phyloP scores from a whole-genome alignment of 2,113 vertebrate genomes.

The Illadopsis cleaveri region DNA sequence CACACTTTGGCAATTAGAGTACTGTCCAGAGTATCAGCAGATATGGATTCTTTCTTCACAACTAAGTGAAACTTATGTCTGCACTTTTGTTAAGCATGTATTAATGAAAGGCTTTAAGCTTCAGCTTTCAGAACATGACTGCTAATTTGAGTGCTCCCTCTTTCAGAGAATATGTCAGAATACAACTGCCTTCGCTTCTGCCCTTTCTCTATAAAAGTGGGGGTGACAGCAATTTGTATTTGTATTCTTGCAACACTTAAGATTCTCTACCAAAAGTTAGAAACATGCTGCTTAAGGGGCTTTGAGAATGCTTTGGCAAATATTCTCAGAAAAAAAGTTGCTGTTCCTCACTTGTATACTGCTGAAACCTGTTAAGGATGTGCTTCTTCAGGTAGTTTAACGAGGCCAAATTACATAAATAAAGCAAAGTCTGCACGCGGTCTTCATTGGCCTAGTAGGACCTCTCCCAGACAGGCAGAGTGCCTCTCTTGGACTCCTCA shows the following conservation, averaged over 20 bases:
- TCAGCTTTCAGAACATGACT: not conserved
- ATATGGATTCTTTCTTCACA: not conserved
- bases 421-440: not conserved
- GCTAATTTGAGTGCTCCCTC: not conserved
- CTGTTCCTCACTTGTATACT: not conserved
- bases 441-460: not conserved
- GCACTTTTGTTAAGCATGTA: not conserved
- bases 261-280: not conserved
- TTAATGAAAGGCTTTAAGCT: not conserved
- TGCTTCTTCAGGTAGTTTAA: not conserved
- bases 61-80: not conserved
- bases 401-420: not conserved
- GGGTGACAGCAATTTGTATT: not conserved
- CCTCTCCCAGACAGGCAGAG: not conserved
- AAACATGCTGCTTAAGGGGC: not conserved
- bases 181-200: fast-evolving
- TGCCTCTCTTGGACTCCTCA: not conserved
- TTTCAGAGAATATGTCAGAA: not conserved
- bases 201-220: not conserved
- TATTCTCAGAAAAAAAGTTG: not conserved
- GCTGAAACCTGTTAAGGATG: not conserved
- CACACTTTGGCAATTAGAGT: not conserved
- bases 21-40: not conserved
- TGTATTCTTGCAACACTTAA: not conserved
- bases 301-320: not conserved